These are phyloP conservation scores for Chrysolophus pictus DNA, from an alignment of 2,797 vertebrate species.

Conservation along the genomic window DNA sequence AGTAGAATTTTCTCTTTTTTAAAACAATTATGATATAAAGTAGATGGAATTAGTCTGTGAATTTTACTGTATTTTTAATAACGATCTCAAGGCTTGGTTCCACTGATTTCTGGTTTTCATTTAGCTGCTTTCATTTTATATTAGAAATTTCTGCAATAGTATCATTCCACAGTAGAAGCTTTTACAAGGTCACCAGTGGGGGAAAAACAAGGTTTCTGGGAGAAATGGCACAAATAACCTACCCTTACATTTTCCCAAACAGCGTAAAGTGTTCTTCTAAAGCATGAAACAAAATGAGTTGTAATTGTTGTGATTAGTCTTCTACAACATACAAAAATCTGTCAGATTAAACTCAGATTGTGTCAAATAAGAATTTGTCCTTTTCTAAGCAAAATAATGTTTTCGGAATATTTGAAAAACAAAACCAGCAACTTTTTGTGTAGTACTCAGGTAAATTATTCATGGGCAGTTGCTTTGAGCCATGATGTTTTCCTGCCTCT, in stretches of 20 bases:
- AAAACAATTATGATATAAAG: too few species aligned
- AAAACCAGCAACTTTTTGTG: background rate
- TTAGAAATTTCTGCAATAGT: background rate
- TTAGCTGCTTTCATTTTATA: background rate
- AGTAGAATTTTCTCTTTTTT: background rate
- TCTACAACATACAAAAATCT: background rate
- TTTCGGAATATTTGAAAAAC: background rate
- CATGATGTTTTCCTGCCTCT: slow-evolving; percentile 37
- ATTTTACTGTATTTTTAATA: background rate
- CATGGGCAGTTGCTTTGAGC: slow-evolving; percentile 38
- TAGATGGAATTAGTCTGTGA: too few species aligned
- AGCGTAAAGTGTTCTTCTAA: background rate
- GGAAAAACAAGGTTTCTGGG: background rate
- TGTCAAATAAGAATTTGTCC: background rate
- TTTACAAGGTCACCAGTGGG: background rate
- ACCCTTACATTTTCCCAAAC: background rate
- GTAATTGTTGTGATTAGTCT: background rate
- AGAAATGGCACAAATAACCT: background rate
- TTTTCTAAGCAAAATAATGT: background rate
- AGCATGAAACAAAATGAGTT: background rate
- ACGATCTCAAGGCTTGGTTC: background rate
- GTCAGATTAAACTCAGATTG: background rate
- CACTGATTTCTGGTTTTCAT: background rate
- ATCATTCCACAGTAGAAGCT: background rate
- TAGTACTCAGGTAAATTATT: slow-evolving; percentile 21